phyloP scores from a whole-genome alignment of 2,113 vertebrate species.

The Eira barbara region DNA sequence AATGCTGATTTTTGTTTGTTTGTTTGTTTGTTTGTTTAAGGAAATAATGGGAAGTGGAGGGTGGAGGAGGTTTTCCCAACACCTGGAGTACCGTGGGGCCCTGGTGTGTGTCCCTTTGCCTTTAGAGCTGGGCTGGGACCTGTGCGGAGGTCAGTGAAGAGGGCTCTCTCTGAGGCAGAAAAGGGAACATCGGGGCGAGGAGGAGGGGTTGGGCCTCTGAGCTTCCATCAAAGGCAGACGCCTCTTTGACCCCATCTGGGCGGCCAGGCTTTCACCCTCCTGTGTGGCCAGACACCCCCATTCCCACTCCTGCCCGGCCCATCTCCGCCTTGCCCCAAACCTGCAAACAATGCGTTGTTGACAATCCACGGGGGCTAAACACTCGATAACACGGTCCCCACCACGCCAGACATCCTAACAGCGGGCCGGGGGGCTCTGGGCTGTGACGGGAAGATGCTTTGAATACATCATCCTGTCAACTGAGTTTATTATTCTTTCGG shows the following conservation, averaged over 20 bases:
- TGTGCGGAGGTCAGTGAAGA: not conserved
- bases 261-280: not conserved
- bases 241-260: slow-evolving; percentile 44
- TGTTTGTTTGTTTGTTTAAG: not conserved
- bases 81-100: not conserved
- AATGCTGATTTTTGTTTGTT: not conserved
- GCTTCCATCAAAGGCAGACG: slow-evolving; percentile 46
- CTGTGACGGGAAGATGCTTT: slow-evolving; percentile 81
- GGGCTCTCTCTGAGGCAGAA: not conserved
- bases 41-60: not conserved
- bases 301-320: slow-evolving; percentile 3
- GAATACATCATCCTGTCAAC: slow-evolving; percentile 84
- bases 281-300: slow-evolving; percentile 7
- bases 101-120: not conserved
- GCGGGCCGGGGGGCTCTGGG: slow-evolving; percentile 47
- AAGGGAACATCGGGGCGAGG: not conserved
- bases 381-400: slow-evolving; percentile 80
- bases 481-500: slow-evolving; percentile 85
- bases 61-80: not conserved
- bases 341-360: slow-evolving; percentile 79
- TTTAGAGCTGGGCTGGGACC: not conserved
- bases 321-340: slow-evolving; percentile 72
- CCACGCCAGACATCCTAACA: slow-evolving; percentile 78
- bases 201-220: not conserved
- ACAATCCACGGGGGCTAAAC: slow-evolving; percentile 76